These are phyloP conservation scores for Salpingus planirostris DNA, from an alignment of 2,888 invertebrate species.

Conservation along the genomic window DNA sequence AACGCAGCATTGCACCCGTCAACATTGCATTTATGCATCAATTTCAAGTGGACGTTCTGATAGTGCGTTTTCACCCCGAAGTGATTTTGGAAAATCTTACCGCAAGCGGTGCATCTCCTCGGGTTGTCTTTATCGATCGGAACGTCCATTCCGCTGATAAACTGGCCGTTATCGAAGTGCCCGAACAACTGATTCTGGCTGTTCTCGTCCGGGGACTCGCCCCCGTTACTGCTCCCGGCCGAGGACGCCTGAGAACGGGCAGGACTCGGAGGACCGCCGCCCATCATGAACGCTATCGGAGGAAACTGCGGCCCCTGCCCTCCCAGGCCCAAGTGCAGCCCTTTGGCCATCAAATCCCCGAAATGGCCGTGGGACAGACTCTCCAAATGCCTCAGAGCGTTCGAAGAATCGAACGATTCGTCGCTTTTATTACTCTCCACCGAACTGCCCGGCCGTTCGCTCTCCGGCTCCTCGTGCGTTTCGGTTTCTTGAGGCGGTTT, in stretches of 20 bases:
- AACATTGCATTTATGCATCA: slow-evolving; percentile 91
- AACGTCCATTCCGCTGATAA: slow-evolving; percentile 68
- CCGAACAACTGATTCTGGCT: slow-evolving; percentile 57
- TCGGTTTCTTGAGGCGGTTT: slow-evolving; percentile 30
- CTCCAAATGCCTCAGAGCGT: slow-evolving; percentile 68
- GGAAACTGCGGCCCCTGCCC: slow-evolving; percentile 39
- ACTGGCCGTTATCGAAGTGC: slow-evolving; percentile 65
- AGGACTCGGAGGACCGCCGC: slow-evolving; percentile 51
- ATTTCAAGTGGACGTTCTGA: slow-evolving; percentile 89
- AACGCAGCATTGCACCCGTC: slow-evolving; percentile 94
- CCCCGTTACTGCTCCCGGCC: slow-evolving; percentile 48
- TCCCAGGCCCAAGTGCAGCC: slow-evolving; percentile 38
- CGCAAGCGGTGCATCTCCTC: slow-evolving; percentile 82
- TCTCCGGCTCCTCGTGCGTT: slow-evolving; percentile 34
- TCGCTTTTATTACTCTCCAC: slow-evolving; percentile 50
- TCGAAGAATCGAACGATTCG: slow-evolving; percentile 54
- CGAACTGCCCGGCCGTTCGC: slow-evolving; percentile 45
- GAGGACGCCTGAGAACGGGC: slow-evolving; percentile 54
- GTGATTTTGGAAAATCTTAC: slow-evolving; percentile 87
- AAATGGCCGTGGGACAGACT: slow-evolving; percentile 72
- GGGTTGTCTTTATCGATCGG: slow-evolving; percentile 91
- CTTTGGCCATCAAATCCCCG: slow-evolving; percentile 45
- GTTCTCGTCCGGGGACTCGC: slow-evolving; percentile 50
- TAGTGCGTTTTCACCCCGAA: slow-evolving; percentile 92
- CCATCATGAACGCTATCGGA: slow-evolving; percentile 44